Evolutionary conservation across 2,888 invertebrate species (phyloP), one percentile per base, ranked within the genome.

Genomic region (Metellina segmentata): DNA sequence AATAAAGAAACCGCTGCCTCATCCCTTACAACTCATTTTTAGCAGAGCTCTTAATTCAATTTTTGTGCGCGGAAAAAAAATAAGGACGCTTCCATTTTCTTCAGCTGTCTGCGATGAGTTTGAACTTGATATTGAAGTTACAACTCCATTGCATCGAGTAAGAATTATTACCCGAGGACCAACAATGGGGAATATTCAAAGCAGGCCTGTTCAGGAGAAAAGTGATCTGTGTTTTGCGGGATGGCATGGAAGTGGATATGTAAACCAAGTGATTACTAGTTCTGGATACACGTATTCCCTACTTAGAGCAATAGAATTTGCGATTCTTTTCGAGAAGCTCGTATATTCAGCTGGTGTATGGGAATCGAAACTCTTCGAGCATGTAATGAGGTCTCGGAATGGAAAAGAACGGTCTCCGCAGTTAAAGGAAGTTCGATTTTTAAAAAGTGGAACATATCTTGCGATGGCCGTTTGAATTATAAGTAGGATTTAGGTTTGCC

Each of bases 101-200:
- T 9, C 8, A 16, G 19, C 16, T 9, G 51, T 77, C n/a, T 9
- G 7, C n/a, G 51, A 51, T n/a, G 77, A 61, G 16, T 61, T 13
- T 79, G 79, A 79, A 69, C 61, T 79, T 79, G 61, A 79, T 61
- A 79, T 79, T 61, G 79, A 19, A 61, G 61, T 79, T 20, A 61
- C 61, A 79, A 34, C 13, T 69, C 53, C 61, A 61, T 61, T 61
- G 53, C 34, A 61, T 61, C 11, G 61, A 61, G 79, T 53, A 79
- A 16, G 34, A 79, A 20, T 79, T 79, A 79, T 79, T 79, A 53
- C 61, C 79, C 34, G 4, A 6, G 20, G 34, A 20, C 19, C 48
- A 20, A 79, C 79, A 79, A 79, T 79, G 61, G 61, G 20, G 61
- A 20, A 16, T 61, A 61, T 61, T 61, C 9, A 79, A 79, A 49